Conservation (phyloP, 1,140 invertebrate genomes). For the Dolichoris vasculosae region DNA sequence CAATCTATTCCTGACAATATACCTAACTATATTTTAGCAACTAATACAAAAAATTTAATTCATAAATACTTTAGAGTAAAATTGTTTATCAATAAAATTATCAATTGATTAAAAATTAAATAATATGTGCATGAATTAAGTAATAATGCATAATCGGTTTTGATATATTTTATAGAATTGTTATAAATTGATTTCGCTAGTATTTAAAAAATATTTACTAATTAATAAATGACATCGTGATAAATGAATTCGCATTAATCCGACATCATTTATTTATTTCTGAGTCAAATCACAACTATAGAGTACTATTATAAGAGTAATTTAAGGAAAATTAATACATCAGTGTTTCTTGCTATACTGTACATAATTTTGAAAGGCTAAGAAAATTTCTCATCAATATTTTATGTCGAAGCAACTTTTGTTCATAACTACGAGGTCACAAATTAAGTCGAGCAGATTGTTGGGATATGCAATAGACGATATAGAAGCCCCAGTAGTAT, state of each 20-base stretch:
- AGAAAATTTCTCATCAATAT: not conserved
- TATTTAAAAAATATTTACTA: not conserved
- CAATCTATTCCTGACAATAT: too few species aligned
- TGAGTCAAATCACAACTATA: not conserved
- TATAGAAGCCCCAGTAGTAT: not conserved
- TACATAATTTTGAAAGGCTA: not conserved
- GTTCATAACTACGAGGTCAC: not conserved
- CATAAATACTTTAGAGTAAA: too few species aligned
- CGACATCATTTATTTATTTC: not conserved
- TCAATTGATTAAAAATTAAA: too few species aligned
- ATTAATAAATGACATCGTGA: not conserved
- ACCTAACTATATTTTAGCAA: too few species aligned
- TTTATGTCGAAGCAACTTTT: not conserved
- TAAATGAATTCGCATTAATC: not conserved
- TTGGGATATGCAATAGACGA: not conserved
- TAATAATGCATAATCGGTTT: not conserved
- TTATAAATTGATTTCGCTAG: not conserved
- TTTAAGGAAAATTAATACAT: not conserved
- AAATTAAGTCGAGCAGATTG: constrained; percentile 9
- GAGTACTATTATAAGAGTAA: not conserved
- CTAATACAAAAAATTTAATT: too few species aligned
- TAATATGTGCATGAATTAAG: too few species aligned
- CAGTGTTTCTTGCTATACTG: not conserved
- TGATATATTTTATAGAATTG: not conserved
- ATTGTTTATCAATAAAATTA: too few species aligned